These are phyloP conservation scores for Ctenochaetus hawaiiensis DNA, from an alignment of 2,797 vertebrate genomes.

Conservation along the genomic window DNA sequence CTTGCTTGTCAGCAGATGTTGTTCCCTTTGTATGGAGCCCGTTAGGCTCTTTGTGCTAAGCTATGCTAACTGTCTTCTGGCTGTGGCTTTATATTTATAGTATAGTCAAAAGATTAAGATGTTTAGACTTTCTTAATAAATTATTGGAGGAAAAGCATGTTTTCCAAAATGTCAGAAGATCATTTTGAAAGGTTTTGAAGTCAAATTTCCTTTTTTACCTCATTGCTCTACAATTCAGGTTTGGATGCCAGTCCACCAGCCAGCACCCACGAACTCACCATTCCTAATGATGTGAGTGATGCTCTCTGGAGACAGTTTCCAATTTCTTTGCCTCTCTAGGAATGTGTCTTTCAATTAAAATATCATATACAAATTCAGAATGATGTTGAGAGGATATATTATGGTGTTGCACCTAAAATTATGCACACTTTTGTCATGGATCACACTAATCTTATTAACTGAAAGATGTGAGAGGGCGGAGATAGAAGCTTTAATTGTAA, in stretches of 20 bases:
- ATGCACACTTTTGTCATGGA: neutral
- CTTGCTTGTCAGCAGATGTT: neutral
- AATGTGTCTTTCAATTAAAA: too few relatives aligned
- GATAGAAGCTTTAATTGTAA: neutral
- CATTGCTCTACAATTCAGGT: slow-evolving; percentile 85
- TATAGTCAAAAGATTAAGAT: neutral
- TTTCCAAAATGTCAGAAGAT: slow-evolving; percentile 1
- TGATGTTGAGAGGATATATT: neutral
- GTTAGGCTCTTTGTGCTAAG: neutral
- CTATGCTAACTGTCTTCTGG: neutral
- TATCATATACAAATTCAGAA: neutral
- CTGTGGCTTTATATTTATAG: neutral
- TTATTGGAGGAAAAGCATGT: neutral
- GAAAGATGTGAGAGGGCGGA: neutral
- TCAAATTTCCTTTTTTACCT: slow-evolving; percentile 33
- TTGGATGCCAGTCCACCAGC: slow-evolving; percentile 97
- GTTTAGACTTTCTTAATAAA: neutral
- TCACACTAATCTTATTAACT: neutral
- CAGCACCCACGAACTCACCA: slow-evolving; percentile 99
- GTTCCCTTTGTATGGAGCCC: neutral
- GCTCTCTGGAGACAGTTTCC: neutral
- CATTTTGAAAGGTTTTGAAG: slow-evolving; percentile 12
- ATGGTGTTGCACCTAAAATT: neutral
- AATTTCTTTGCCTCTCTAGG: neutral
- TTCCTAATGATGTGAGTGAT: slow-evolving; percentile 99